Conservation (phyloP, 2,888 invertebrate species). For the Apoda limacodes region DNA sequence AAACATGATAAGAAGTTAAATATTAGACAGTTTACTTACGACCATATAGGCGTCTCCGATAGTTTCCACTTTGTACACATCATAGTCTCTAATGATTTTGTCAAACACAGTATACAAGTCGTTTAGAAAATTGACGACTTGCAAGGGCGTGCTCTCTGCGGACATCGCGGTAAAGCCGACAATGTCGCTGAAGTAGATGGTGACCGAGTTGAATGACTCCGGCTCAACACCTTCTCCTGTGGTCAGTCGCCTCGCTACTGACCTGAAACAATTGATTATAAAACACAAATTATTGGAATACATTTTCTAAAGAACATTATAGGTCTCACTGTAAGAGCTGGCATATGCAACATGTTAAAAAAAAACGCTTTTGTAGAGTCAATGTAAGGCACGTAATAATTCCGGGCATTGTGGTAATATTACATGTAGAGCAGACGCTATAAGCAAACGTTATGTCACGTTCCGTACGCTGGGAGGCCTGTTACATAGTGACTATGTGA, state of each 20-base stretch:
- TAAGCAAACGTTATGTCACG: no score
- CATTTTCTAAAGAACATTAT: no score
- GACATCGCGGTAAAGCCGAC: conserved; percentile 97
- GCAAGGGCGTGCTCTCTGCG: conserved; percentile 91
- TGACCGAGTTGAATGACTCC: conserved; percentile 92
- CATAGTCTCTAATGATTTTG: conserved; percentile 94
- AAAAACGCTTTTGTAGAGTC: no score
- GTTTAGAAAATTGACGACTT: conserved; percentile 97
- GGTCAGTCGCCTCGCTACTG: conserved; percentile 89
- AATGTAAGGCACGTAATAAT: no score
- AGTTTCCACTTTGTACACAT: conserved; percentile 98
- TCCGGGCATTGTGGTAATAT: no score
- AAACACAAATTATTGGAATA: no score
- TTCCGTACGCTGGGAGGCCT: no score
- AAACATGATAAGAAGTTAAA: background rate
- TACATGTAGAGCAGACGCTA: no score
- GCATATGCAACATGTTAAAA: no score
- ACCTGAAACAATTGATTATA: conserved; percentile 74
- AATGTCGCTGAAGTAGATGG: conserved; percentile 97
- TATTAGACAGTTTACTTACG: no score
- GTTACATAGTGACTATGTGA: no score
- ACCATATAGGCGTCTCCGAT: conserved; percentile 85
- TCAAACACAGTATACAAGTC: conserved; percentile 98
- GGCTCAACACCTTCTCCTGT: conserved; percentile 92
- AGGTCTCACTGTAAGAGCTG: no score